A percentile compares a stretch with the other conserved stretches of the same genome.
These are phyloP conservation scores for Plotosus lineatus DNA, from an alignment of 2,113 vertebrate species.

Conservation along the genomic window DNA sequence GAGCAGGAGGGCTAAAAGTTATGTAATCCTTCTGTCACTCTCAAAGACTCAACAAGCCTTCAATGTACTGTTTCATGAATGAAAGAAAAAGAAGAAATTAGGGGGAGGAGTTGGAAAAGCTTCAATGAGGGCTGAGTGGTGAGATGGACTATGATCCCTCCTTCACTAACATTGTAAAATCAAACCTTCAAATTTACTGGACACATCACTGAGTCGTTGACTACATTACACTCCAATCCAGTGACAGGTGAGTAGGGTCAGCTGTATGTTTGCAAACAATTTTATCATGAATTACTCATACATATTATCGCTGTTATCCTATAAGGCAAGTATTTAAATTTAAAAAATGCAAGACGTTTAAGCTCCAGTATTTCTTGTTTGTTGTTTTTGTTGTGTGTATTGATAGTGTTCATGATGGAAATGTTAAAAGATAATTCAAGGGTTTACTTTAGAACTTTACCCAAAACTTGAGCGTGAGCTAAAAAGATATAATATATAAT, in stretches of 20 bases:
- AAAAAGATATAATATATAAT: neutral
- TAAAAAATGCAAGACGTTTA: neutral
- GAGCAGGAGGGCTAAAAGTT: conserved; percentile 71
- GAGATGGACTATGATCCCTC: conserved; percentile 56
- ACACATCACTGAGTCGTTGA: conserved; percentile 37
- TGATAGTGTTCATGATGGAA: neutral
- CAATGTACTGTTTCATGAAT: conserved; percentile 68
- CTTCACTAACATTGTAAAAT: conserved; percentile 58
- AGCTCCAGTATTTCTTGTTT: neutral
- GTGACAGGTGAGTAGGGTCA: conserved; percentile 68
- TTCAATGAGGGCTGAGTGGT: conserved; percentile 57
- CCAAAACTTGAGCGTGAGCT: no score
- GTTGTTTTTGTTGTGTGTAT: neutral
- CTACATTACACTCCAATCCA: conserved; percentile 36
- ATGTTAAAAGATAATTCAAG: neutral
- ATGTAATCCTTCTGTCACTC: conserved; percentile 68
- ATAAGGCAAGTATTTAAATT: neutral
- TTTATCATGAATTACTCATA: neutral
- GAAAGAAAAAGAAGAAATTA: conserved; percentile 53
- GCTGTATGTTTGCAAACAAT: neutral
- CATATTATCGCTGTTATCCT: neutral
- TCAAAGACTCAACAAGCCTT: conserved; percentile 66
- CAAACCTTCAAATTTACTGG: conserved; percentile 57
- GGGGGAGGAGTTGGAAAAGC: conserved; percentile 53
- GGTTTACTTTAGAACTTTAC: neutral